phyloP scores from a whole-genome alignment of 2,797 vertebrate genomes.

The Gadopsis marmoratus region DNA sequence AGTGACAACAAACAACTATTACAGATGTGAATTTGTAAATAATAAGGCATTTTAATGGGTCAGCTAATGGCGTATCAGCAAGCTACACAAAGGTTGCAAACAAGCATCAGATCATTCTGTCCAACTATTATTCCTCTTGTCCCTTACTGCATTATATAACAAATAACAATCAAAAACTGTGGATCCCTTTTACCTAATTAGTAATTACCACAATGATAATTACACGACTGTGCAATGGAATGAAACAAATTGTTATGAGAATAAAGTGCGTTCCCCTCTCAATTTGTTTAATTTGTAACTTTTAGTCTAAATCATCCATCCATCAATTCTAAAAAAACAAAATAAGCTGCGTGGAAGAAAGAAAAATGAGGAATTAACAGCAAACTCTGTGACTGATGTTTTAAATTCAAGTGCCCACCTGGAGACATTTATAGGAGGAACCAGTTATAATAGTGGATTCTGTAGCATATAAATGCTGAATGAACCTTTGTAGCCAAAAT shows the following conservation, averaged over 20 bases:
- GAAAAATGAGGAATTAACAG: slow-evolving; percentile 29
- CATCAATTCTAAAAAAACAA: slow-evolving; percentile 47
- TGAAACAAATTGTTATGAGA: slow-evolving; percentile 75
- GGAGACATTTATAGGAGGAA: slow-evolving; percentile 9
- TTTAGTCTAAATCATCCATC: slow-evolving; percentile 63
- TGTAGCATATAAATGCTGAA: no score
- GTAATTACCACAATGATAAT: slow-evolving; percentile 77
- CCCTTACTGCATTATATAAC: slow-evolving; percentile 47
- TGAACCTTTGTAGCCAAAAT: not conserved
- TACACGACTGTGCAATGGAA: slow-evolving; percentile 74
- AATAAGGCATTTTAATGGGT: slow-evolving; percentile 62
- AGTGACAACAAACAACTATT: slow-evolving; percentile 57
- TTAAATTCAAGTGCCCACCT: slow-evolving; percentile 4
- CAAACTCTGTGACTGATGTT: slow-evolving; percentile 21
- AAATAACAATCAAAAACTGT: slow-evolving; percentile 69
- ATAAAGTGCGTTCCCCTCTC: slow-evolving; percentile 67
- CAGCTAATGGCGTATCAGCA: slow-evolving; percentile 49
- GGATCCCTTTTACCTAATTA: slow-evolving; percentile 72
- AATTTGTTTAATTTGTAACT: slow-evolving; percentile 71
- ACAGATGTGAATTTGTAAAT: slow-evolving; percentile 64
- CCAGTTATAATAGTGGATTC: not conserved
- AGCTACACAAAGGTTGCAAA: slow-evolving; percentile 45
- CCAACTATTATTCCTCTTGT: slow-evolving; percentile 34
- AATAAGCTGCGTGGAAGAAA: slow-evolving; percentile 30
- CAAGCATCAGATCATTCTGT: slow-evolving; percentile 50